Evolutionary conservation across 2,888 invertebrate genomes (phyloP), one percentile per base, ranked within the genome.

Genomic region (Eucera pruinosa): DNA sequence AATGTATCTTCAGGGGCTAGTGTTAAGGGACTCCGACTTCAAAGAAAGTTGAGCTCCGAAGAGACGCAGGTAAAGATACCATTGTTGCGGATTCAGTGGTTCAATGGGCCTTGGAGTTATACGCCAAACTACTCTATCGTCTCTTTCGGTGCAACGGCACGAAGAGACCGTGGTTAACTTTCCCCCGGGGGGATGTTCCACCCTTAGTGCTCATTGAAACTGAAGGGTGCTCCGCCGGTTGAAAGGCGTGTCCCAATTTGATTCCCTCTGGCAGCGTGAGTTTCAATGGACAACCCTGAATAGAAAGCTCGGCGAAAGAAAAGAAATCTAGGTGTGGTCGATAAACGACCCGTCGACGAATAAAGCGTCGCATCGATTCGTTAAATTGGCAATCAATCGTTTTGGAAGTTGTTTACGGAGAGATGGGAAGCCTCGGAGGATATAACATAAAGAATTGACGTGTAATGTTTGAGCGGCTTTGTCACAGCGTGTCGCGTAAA

Each of bases 1-100:
- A 15, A 62, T 54, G 43, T 45, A 15, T 36, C 18, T 27, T 27
- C 48, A 3, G 7, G 9, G 15, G 11, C 27, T 45, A 41, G 52
- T 71, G 71, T 52, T 39, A 4, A 47, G 20, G 54, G 18, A 36
- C 4, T 7, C 0, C 13, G 4, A n/a, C 15, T 64, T 27, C 3
- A 27, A 36, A 36, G 48, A 3, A 11, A 18, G 13, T 30, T 11
- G 2, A 3, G 45, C 4, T 9, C 0, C 23, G 7, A 4, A 2
- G 11, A 52, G 5, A 7, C 1, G 2, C 36, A 65, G 36, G 30
- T 30, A 60, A 62, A 20, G 30, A 18, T 61, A 66, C 76, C 78
- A 81, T 89, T 89, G 88, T 88, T 55, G 78, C 74, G 86, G 82
- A 89, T 89, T 83, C 81, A 85, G 78, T 80, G 87, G 86, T 87